A percentile compares a stretch with the other conserved stretches of the same genome.
These are phyloP conservation scores for Copidosoma aretas DNA, from an alignment of 2,888 invertebrate species.

Conservation along the genomic window DNA sequence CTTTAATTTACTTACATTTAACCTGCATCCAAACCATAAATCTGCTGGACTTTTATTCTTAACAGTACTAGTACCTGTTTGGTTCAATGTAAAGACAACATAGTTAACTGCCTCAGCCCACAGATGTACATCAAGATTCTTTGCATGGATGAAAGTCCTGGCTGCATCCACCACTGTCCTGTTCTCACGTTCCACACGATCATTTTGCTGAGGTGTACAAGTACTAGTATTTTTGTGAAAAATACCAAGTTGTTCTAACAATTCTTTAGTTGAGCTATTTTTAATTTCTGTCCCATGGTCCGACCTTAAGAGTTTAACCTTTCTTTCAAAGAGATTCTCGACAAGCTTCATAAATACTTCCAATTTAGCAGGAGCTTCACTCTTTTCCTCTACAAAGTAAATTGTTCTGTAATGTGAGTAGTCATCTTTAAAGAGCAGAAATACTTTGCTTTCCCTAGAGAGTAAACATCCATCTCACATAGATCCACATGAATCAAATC, in stretches of 20 bases:
- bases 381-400: conserved; percentile 49
- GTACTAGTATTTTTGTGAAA: conserved; percentile 34
- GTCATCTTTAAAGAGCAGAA: conserved; percentile 45
- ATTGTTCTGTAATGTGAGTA: conserved; percentile 14
- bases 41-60: conserved; percentile 34
- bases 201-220: conserved; percentile 52
- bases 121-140: conserved; percentile 14
- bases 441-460: conserved; percentile 49
- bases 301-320: conserved; percentile 44
- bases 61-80: conserved; percentile 27
- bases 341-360: conserved; percentile 45
- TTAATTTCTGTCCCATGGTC: conserved; percentile 51
- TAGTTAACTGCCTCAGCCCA: conserved; percentile 28
- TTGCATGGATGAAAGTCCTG: conserved; percentile 40
- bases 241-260: conserved; percentile 48
- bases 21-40: conserved; percentile 33
- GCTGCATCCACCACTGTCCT: conserved; percentile 50
- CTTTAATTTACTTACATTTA: conserved; percentile 26
- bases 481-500: conserved; percentile 49
- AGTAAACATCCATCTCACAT: conserved; percentile 46
- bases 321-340: conserved; percentile 49
- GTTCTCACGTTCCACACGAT: conserved; percentile 51
- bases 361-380: conserved; percentile 44
- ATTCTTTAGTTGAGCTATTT: conserved; percentile 42
- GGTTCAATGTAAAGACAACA: conserved; percentile 14